Conservation (phyloP, 2,113 vertebrate genomes). For the Vulpes lagopus region DNA sequence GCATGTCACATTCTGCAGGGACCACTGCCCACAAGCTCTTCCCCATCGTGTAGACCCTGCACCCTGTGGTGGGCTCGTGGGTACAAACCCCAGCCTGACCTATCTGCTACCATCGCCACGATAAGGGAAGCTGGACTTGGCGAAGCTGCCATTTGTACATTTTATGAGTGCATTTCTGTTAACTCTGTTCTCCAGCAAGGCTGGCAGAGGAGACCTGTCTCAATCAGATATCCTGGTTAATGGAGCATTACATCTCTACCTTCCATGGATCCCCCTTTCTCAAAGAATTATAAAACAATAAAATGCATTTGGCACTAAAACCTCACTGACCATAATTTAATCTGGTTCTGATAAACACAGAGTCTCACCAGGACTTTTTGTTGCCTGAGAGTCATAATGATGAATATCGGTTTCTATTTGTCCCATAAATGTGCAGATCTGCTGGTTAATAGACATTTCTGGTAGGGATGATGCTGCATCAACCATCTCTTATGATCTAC, state of each 20-base stretch:
- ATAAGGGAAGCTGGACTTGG: accelerated
- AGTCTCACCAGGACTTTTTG: not conserved
- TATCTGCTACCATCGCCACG: accelerated
- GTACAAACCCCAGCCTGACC: not conserved
- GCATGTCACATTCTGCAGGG: not conserved
- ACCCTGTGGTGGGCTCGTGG: accelerated
- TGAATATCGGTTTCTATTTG: conserved; percentile 28
- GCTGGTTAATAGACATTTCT: not conserved
- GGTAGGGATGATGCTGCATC: not conserved
- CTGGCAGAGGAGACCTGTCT: not conserved
- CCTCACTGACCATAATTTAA: not conserved
- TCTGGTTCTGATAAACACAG: conserved; percentile 14
- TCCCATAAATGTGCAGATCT: not conserved
- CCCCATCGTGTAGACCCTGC: not conserved
- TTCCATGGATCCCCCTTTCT: not conserved
- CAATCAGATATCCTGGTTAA: conserved; percentile 44
- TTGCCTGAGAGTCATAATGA: not conserved
- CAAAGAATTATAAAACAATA: conserved; percentile 31
- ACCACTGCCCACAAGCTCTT: not conserved
- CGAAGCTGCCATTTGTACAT: not conserved
- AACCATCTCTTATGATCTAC: not conserved
- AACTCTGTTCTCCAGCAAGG: not conserved
- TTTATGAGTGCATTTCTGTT: not conserved
- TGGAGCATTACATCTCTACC: not conserved
- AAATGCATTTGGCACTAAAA: conserved; percentile 34